These are phyloP conservation scores for Hipparchia semele DNA, from an alignment of 2,888 invertebrate species.

Conservation along the genomic window DNA sequence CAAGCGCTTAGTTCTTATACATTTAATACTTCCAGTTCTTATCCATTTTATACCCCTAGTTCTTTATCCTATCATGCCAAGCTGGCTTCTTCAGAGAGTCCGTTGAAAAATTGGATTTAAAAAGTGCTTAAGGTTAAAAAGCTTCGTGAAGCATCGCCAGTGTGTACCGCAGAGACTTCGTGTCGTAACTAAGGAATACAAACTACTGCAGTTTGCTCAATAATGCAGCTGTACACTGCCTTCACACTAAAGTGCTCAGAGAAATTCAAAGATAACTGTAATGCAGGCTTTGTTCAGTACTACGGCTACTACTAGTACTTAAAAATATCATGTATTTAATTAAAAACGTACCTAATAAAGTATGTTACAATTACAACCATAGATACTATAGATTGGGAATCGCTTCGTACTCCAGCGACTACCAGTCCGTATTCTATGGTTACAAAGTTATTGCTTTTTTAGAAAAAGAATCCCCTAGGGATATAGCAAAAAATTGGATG, in stretches of 20 bases:
- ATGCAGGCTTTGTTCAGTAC: not conserved
- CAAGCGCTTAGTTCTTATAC: not conserved
- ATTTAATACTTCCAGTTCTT: not conserved
- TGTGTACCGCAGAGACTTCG: not conserved
- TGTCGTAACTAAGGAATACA: slow-evolving; percentile 22
- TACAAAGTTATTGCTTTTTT: no score
- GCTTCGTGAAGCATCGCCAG: slow-evolving; percentile 4
- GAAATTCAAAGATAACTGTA: slow-evolving; percentile 24
- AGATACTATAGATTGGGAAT: no score
- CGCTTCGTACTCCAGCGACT: no score
- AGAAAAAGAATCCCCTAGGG: no score
- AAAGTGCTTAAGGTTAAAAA: slow-evolving; percentile 16
- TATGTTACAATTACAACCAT: no score
- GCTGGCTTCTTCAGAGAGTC: not conserved
- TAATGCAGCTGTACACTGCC: slow-evolving; percentile 33
- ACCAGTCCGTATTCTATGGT: no score
- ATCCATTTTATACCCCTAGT: not conserved
- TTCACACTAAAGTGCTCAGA: slow-evolving; percentile 25
- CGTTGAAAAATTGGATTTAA: slow-evolving; percentile 11
- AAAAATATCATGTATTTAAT: no score
- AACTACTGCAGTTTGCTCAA: slow-evolving; percentile 30
- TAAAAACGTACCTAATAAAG: no score
- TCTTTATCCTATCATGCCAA: not conserved
- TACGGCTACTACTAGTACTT: no score
- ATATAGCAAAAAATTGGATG: no score